Evolutionary conservation across 2,797 vertebrate genomes (phyloP).

Genomic region (Percopsis omiscomaycus): DNA sequence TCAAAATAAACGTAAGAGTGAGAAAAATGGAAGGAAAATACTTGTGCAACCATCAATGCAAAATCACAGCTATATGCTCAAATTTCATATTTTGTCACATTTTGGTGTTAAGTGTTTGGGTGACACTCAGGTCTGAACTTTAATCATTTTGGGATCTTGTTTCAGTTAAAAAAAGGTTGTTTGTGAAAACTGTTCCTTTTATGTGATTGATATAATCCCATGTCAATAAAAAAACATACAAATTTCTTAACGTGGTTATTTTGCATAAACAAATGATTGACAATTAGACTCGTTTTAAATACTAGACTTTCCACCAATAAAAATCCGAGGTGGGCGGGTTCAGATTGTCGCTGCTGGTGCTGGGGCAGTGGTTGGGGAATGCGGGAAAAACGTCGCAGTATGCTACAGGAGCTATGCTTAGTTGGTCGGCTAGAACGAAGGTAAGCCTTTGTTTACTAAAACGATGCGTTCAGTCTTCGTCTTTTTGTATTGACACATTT

Average conservation of each 20-base stretch:
- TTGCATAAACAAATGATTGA: neutral
- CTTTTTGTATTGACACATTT: fast-evolving
- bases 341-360: constrained; percentile 2
- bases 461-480: fast-evolving
- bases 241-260: constrained; percentile 23
- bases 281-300: constrained; percentile 17
- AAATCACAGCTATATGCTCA: constrained; percentile 60
- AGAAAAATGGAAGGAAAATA: constrained; percentile 47
- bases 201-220: constrained; percentile 80
- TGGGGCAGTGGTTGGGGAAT: constrained; percentile 15
- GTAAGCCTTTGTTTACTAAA: constrained; percentile 18
- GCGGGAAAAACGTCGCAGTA: constrained; percentile 40
- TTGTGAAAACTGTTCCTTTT: constrained; percentile 79
- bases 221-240: constrained; percentile 82
- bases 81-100: constrained; percentile 66
- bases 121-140: constrained; percentile 82
- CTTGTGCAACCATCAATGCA: constrained; percentile 76
- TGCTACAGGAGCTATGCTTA: neutral
- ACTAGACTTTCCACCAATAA: constrained; percentile 47
- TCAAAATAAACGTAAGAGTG: constrained; percentile 42
- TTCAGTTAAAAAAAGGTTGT: constrained; percentile 64
- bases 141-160: constrained; percentile 63
- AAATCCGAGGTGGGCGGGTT: constrained; percentile 34
- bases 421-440: neutral
- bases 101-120: constrained; percentile 63